A percentile compares a stretch with the other conserved stretches of the same genome.
Conservation (phyloP, 2,888 invertebrate species). For the Drosophila neoperkinsi region DNA sequence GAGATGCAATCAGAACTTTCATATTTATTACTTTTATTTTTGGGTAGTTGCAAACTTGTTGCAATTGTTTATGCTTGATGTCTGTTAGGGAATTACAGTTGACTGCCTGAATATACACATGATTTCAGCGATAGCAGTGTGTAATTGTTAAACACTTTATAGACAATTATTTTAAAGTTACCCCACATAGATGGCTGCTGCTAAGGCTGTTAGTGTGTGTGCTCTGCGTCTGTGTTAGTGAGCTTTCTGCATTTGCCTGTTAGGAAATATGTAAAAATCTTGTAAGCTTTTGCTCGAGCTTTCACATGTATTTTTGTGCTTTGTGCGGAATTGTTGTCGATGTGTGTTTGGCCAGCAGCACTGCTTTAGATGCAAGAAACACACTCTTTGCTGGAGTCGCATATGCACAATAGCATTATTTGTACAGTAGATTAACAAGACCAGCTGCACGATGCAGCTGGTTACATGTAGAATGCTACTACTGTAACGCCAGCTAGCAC, state of each 20-base stretch:
- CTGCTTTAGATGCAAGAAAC: neutral
- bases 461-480: neutral
- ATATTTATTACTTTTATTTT: neutral
- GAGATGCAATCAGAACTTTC: neutral
- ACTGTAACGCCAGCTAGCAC: neutral
- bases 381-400: neutral
- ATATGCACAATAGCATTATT: neutral
- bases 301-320: neutral
- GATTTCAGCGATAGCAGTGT: neutral
- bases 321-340: neutral
- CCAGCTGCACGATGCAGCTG: constrained; percentile 27
- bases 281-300: neutral
- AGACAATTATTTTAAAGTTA: neutral
- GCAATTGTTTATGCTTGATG: neutral
- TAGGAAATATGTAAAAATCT: too few species aligned
- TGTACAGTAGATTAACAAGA: neutral
- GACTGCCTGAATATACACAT: neutral
- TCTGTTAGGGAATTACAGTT: neutral
- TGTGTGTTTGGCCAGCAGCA: neutral
- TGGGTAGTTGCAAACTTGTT: neutral
- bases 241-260: neutral
- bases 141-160: neutral
- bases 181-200: neutral
- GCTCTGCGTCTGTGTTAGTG: neutral
- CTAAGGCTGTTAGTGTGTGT: neutral